Percentiles rank a stretch among this genome's conserved stretches.
Evolutionary conservation across 2,797 vertebrate species (phyloP).

Genomic region (Urophycis tenuis): DNA sequence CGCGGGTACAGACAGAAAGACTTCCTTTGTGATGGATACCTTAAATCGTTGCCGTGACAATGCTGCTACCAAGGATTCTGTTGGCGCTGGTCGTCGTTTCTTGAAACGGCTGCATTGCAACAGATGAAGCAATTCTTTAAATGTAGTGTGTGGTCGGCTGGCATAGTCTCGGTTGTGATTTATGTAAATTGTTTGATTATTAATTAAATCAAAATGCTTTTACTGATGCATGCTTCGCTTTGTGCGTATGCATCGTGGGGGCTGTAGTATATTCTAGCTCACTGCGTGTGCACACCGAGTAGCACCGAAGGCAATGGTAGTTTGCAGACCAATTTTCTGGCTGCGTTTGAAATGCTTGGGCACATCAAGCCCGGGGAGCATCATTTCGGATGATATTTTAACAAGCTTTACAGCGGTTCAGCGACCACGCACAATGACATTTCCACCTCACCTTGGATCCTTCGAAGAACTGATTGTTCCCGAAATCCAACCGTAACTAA

Average conservation of each 20-base stretch:
- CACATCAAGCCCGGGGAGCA: neutral
- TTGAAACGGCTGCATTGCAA: neutral
- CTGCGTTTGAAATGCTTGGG: neutral
- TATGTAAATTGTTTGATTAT: neutral
- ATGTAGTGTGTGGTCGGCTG: neutral
- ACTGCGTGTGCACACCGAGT: neutral
- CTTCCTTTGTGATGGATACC: neutral
- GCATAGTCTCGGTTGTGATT: neutral
- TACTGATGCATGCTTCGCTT: neutral
- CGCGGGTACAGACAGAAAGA: neutral
- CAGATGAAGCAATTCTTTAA: neutral
- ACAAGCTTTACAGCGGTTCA: neutral
- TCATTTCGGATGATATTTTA: neutral
- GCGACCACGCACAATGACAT: neutral
- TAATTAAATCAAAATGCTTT: neutral
- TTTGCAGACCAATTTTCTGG: neutral
- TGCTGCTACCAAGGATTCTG: neutral
- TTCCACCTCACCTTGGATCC: neutral
- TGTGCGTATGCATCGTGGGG: slow-evolving; percentile 1
- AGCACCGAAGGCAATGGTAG: neutral
- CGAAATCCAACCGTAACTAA: neutral
- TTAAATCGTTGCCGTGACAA: neutral
- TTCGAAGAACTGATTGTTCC: neutral
- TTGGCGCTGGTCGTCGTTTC: neutral
- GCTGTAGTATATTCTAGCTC: neutral